Percentiles rank a stretch among this genome's conserved stretches.
Conservation (phyloP, 1,140 invertebrate species). For the Zaprionus tsacasi region DNA sequence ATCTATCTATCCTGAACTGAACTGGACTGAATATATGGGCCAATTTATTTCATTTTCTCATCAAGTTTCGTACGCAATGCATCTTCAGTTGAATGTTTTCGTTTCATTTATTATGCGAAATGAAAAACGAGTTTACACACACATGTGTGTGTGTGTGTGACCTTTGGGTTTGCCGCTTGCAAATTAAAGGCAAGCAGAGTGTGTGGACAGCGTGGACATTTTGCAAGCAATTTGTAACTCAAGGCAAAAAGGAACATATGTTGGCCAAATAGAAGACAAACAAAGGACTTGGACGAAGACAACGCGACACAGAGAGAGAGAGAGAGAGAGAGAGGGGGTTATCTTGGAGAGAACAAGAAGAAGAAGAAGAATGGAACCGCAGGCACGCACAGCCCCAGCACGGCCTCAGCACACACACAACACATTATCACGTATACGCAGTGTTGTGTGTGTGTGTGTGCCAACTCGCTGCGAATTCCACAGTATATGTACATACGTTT, state of each 20-base stretch:
- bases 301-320: conserved; percentile 6
- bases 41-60: conserved; percentile 48
- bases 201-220: conserved; percentile 46
- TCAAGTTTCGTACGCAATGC: background rate
- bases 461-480: conserved; percentile 52
- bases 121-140: conserved; percentile 76
- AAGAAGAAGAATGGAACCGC: conserved; percentile 24
- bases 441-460: conserved; percentile 26
- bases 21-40: conserved; percentile 25
- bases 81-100: conserved; percentile 49
- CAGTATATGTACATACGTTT: conserved; percentile 10
- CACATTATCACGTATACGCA: conserved; percentile 72
- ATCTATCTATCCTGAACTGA: background rate
- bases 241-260: conserved; percentile 69
- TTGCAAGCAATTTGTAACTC: conserved; percentile 69
- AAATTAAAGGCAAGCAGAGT: conserved; percentile 56
- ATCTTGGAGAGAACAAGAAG: conserved; percentile 22
- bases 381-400: conserved; percentile 13
- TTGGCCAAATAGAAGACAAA: conserved; percentile 81
- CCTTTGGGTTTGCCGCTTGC: conserved; percentile 42
- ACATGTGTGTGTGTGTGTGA: background rate
- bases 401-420: conserved; percentile 29
- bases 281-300: conserved; percentile 53
- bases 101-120: conserved; percentile 76
- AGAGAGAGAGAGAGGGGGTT: conserved; percentile 19